Evolutionary conservation across 1,140 invertebrate species (phyloP).

Genomic region (Drosophila baimaii): DNA sequence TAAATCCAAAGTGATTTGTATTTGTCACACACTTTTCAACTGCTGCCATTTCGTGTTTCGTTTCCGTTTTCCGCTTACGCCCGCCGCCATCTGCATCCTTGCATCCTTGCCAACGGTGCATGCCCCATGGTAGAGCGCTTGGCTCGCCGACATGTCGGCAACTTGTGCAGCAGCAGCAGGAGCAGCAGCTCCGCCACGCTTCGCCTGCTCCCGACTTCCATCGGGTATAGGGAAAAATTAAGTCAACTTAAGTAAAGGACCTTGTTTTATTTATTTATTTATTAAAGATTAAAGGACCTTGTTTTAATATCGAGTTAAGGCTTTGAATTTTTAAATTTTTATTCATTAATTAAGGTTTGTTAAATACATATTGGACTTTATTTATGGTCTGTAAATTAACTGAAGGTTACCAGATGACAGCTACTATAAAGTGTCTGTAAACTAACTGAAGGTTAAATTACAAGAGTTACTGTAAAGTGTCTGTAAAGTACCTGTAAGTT

Average conservation of each 20-base stretch:
- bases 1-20: slow-evolving; percentile 81
- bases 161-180: slow-evolving; percentile 26
- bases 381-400: too few relatives aligned
- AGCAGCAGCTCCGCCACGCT: slow-evolving; percentile 14
- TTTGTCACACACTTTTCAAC: slow-evolving; percentile 79
- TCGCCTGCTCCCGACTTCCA: slow-evolving; percentile 21
- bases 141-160: slow-evolving; percentile 58
- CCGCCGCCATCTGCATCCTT: slow-evolving; percentile 1
- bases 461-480: not conserved
- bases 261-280: not conserved
- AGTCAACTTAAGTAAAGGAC: not conserved
- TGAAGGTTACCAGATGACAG: not conserved
- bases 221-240: not conserved
- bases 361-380: too few relatives aligned
- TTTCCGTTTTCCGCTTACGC: slow-evolving; percentile 19
- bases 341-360: too few relatives aligned
- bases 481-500: too few relatives aligned
- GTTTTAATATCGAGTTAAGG: too few relatives aligned
- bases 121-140: slow-evolving; percentile 25
- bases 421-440: not conserved
- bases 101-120: slow-evolving; percentile 24
- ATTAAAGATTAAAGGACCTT: too few relatives aligned
- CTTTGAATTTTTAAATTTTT: too few relatives aligned
- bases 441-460: not conserved
- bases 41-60: slow-evolving; percentile 43